Evolutionary conservation across 2,797 vertebrate genomes (phyloP).

Genomic region (Sphenopsis melanotis): DNA sequence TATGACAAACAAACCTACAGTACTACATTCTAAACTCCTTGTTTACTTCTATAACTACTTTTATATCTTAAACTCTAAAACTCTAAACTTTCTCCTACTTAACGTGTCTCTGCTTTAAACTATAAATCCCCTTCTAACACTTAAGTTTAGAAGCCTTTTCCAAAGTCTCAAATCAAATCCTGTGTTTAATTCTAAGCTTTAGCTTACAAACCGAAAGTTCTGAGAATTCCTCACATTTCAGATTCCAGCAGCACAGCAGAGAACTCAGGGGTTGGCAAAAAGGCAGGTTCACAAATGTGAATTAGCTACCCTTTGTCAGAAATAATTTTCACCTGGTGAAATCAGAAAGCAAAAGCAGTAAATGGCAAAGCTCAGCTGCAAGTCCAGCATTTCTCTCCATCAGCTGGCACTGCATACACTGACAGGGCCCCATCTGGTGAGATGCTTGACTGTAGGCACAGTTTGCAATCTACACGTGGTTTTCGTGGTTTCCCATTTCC

Average conservation of each 20-base stretch:
- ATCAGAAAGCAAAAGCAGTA: not conserved
- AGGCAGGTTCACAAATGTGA: not conserved
- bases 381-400: not conserved
- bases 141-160: not conserved
- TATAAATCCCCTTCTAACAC: not conserved
- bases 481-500: not conserved
- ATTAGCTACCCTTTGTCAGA: not conserved
- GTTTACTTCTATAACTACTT: not conserved
- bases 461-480: fast-evolving
- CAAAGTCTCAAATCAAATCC: not conserved
- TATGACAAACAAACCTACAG: not conserved
- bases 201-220: not conserved
- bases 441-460: not conserved
- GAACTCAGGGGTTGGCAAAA: not conserved
- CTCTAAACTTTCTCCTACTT: not conserved
- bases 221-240: not conserved
- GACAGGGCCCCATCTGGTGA: not conserved
- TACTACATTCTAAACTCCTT: not conserved
- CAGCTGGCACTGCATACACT: not conserved
- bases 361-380: not conserved
- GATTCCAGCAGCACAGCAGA: not conserved
- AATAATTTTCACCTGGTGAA: not conserved
- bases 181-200: not conserved
- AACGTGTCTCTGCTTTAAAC: not conserved
- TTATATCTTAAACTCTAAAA: not conserved